Conservation (phyloP, 2,888 invertebrate species). For the Apamea crenata region DNA sequence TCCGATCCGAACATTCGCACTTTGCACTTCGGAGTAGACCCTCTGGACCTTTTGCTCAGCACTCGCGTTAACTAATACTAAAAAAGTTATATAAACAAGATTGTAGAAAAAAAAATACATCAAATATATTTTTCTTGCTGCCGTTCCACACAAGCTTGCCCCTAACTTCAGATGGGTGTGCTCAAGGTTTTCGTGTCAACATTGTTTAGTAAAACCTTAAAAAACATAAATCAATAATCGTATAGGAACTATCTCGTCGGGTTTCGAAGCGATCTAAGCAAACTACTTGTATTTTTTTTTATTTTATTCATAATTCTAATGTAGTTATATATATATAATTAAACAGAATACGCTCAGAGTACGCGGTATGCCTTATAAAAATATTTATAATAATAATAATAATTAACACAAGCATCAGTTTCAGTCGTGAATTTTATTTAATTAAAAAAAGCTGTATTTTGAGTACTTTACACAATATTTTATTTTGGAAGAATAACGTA, state of each 20-base stretch:
- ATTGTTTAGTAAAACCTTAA: conserved; percentile 59
- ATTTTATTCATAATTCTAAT: conserved; percentile 58
- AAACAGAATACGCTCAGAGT: conserved; percentile 39
- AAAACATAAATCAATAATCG: conserved; percentile 63
- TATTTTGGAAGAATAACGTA: conserved; percentile 1
- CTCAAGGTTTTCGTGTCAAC: conserved; percentile 51
- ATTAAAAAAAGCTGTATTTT: conserved; percentile 23
- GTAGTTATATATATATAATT: conserved; percentile 66
- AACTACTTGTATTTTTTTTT: conserved; percentile 66
- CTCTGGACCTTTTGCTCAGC: too few species aligned
- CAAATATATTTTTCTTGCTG: conserved; percentile 1
- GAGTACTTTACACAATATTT: background rate
- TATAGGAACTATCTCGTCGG: conserved; percentile 81
- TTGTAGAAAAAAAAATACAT: conserved; percentile 1
- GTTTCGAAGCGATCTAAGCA: conserved; percentile 83
- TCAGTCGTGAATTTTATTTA: conserved; percentile 28
- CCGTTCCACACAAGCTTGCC: background rate
- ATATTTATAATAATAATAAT: conserved; percentile 21
- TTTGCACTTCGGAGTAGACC: too few species aligned
- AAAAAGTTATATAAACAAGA: background rate
- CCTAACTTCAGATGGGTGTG: background rate
- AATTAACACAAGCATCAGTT: conserved; percentile 34
- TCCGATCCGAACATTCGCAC: too few species aligned
- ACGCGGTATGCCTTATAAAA: conserved; percentile 52
- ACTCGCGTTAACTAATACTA: background rate